A percentile compares a stretch with the other conserved stretches of the same genome.
Conservation (phyloP, 2,888 invertebrate genomes). For the Pachydiplax longipennis region DNA sequence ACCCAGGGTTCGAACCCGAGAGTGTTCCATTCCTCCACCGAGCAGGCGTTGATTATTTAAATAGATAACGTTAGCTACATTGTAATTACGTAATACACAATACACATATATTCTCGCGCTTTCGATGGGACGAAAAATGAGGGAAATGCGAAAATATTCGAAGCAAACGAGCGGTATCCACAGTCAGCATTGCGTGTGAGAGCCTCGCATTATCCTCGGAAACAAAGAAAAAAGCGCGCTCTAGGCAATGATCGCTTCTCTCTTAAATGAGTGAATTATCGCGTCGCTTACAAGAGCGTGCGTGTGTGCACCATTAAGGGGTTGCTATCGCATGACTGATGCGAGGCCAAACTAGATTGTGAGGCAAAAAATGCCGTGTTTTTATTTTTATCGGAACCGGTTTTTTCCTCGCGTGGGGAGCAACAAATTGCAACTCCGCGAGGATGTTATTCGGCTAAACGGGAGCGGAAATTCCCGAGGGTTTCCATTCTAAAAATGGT, state of each 20-base stretch:
- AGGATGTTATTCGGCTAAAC: background rate
- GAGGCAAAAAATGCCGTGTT: background rate
- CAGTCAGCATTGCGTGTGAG: too few species aligned
- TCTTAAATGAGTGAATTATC: background rate
- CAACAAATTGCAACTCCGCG: background rate
- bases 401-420: background rate
- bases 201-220: too few species aligned
- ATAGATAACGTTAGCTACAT: too few species aligned
- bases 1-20: too few species aligned
- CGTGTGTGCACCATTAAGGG: background rate
- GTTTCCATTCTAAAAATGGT: background rate
- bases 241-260: background rate
- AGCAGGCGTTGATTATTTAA: too few species aligned
- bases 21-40: too few species aligned
- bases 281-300: background rate
- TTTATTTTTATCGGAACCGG: background rate
- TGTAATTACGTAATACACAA: too few species aligned
- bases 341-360: background rate
- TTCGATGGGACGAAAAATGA: too few species aligned
- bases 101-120: too few species aligned
- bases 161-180: too few species aligned
- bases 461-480: background rate
- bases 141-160: too few species aligned
- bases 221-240: background rate
- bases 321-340: background rate